Percentiles rank a stretch among this genome's conserved stretches.
Conservation (phyloP, 1,140 invertebrate genomes). For the Nylanderia fulva region DNA sequence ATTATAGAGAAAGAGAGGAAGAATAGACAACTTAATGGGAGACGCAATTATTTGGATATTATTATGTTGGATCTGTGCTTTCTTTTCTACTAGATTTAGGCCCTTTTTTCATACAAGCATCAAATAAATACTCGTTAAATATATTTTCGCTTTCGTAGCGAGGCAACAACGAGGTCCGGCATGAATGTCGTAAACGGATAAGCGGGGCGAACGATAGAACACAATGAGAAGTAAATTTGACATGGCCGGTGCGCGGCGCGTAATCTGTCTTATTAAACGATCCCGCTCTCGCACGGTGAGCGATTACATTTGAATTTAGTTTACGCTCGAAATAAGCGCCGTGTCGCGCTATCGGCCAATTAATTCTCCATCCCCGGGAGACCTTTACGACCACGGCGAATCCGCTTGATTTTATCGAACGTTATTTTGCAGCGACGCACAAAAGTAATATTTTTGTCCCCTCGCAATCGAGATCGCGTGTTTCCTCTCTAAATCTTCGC, state of each 20-base stretch:
- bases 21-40: neutral
- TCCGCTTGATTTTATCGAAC: slow-evolving; percentile 36
- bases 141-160: neutral
- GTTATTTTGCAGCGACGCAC: neutral
- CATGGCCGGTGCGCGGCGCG: slow-evolving; percentile 38
- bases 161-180: slow-evolving; percentile 16
- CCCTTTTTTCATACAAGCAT: neutral
- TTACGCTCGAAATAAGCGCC: slow-evolving; percentile 42
- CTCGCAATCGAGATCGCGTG: neutral
- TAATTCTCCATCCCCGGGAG: slow-evolving; percentile 55
- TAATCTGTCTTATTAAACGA: slow-evolving; percentile 63
- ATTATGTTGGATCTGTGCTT: neutral
- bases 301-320: slow-evolving; percentile 61
- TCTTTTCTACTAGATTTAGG: neutral
- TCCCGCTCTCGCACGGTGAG: slow-evolving; percentile 22
- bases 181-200: slow-evolving; percentile 48
- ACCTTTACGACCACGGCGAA: slow-evolving; percentile 56
- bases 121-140: neutral
- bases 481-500: neutral
- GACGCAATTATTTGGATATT: neutral
- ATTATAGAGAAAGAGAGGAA: neutral
- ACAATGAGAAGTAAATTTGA: slow-evolving; percentile 62
- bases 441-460: slow-evolving; percentile 10
- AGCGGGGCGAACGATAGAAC: slow-evolving; percentile 43
- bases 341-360: slow-evolving; percentile 52